Conservation (phyloP, 2,888 invertebrate genomes). For the Parnassius mnemosyne region DNA sequence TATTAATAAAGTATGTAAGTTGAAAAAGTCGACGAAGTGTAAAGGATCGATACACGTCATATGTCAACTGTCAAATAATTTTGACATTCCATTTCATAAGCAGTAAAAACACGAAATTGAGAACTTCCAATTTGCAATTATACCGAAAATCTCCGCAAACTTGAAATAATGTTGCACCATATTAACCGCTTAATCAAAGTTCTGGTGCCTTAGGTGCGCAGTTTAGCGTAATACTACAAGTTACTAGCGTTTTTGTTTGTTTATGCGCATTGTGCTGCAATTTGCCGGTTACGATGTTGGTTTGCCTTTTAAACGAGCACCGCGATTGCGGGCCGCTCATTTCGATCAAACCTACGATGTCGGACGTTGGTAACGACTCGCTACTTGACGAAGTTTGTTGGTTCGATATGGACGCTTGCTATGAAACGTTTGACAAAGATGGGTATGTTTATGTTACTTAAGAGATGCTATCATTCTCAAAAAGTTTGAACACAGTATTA, state of each 20-base stretch:
- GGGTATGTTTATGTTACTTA: conserved; percentile 80
- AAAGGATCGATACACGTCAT: too few relatives aligned
- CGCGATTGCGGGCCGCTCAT: conserved; percentile 57
- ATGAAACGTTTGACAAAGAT: conserved; percentile 94
- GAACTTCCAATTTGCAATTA: conserved; percentile 4
- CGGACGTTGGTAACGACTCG: conserved; percentile 63
- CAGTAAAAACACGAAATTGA: conserved; percentile 1
- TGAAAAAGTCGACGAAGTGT: too few relatives aligned
- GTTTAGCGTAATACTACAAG: conserved; percentile 11
- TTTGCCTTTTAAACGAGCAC: conserved; percentile 61
- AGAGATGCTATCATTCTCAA: conserved; percentile 1
- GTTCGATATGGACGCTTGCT: conserved; percentile 93
- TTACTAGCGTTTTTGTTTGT: conserved; percentile 31
- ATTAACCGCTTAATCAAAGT: conserved; percentile 24
- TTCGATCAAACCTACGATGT: conserved; percentile 72
- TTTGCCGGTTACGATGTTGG: conserved; percentile 51
- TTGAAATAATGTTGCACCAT: conserved; percentile 23
- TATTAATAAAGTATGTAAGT: too few relatives aligned
- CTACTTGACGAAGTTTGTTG: conserved; percentile 77
- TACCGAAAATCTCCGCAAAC: conserved; percentile 16
- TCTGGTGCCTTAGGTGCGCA: conserved; percentile 9
- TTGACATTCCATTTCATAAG: conserved; percentile 16
- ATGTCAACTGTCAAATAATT: conserved; percentile 12
- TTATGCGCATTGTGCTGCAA: conserved; percentile 35
- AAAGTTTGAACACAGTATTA: neutral